Evolutionary conservation across 2,113 vertebrate species (phyloP).

Genomic region (Pollimyrus isidori): DNA sequence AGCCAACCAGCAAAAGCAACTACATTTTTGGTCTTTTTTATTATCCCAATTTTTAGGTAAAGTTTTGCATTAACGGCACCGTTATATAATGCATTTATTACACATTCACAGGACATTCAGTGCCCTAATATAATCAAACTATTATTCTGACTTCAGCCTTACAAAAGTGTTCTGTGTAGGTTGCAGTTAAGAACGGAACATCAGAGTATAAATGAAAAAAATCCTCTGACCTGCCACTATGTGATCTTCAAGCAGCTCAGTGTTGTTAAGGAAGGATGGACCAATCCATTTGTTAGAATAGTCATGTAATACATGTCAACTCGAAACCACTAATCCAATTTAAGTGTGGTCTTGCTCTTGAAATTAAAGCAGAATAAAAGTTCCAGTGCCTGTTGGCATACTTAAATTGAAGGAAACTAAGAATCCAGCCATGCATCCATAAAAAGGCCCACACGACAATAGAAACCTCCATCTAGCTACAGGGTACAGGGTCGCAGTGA

Average conservation of each 20-base stretch:
- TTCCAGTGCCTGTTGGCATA: background rate
- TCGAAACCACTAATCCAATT: constrained; percentile 3
- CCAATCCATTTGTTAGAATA: background rate
- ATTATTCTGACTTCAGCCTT: background rate
- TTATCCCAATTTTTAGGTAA: background rate
- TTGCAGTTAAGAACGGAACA: background rate
- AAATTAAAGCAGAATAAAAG: background rate
- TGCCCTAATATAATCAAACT: background rate
- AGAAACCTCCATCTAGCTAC: background rate
- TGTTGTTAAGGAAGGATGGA: background rate
- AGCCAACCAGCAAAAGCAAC: background rate
- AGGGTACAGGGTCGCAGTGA: background rate
- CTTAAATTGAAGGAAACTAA: background rate
- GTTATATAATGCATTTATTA: background rate
- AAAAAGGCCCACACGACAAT: background rate
- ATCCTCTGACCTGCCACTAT: background rate
- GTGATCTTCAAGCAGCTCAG: background rate
- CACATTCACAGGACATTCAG: background rate
- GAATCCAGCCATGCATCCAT: background rate
- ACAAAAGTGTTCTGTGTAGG: background rate
- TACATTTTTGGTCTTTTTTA: background rate
- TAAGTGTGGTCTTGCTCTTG: background rate
- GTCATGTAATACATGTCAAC: background rate
- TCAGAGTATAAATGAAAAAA: background rate
- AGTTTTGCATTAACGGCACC: background rate